phyloP scores from a whole-genome alignment of 1,140 invertebrate genomes.

The Phymorhynchus buccinoides region DNA sequence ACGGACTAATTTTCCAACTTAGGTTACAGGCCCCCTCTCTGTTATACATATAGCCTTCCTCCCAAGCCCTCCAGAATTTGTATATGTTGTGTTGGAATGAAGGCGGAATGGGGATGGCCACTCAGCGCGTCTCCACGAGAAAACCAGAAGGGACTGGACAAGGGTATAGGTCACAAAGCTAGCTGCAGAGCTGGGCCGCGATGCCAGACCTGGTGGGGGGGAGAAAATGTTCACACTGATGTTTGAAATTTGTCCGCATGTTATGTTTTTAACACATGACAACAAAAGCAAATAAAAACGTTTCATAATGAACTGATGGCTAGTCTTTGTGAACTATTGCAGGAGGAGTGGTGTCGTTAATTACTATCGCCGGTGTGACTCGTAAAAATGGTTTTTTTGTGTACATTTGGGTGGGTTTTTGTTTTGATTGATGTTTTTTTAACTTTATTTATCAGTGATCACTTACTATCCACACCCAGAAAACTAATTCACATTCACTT shows the following conservation, averaged over 20 bases:
- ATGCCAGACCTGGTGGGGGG: not conserved
- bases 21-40: not conserved
- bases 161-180: not conserved
- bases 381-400: not conserved
- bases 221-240: not conserved
- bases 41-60: not conserved
- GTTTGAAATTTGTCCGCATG: not conserved
- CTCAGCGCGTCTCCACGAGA: not conserved
- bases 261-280: not conserved
- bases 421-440: no score
- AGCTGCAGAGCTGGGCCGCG: not conserved
- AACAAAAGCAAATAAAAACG: constrained; percentile 8
- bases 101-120: not conserved
- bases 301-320: not conserved
- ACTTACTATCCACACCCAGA: no score
- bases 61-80: not conserved
- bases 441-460: no score
- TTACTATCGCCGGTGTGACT: not conserved
- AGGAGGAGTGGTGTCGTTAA: no score
- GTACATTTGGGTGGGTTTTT: no score
- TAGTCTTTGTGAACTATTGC: not conserved
- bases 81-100: not conserved
- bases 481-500: no score
- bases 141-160: not conserved
- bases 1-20: not conserved